Base-by-base conservation (phyloP, 2,797 vertebrate genomes). In the Gallinago nigripennis region DNA sequence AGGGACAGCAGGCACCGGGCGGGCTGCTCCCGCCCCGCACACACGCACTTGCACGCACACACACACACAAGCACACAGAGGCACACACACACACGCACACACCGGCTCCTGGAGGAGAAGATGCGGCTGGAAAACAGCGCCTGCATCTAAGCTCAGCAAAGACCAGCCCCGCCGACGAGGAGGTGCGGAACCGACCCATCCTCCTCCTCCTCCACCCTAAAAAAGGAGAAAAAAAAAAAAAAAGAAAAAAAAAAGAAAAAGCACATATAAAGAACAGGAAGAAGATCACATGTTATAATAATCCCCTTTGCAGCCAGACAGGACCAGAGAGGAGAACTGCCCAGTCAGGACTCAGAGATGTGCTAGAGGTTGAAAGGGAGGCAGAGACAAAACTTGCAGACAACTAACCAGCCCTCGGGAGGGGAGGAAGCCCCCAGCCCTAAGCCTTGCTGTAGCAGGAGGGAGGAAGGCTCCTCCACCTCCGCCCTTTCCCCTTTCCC, bases 281-380 rank as follows among this genome's bases (percentile, higher is more conserved):
- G 86, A 86, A 72, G 71, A 96, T 94, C 91, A 88, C 94, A 79
- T 93, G 93, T 85, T 84, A 35, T 35, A 82, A 79, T 93, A 92
- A 96, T 93, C 88, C 75, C 53, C 53, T 91, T 31, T 79, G 70
- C 91, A 92, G 88, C 80, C 78, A 83, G 83, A 81, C 73, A 56
- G 90, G 39, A 68, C 80, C 78, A 83, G 83, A 81, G 70, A 56
- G 90, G 39, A 68, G 76, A 86, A 45, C 51, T 24, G 85, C 64
- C 75, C 76, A 0, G 33, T 68, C 41, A 58, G 82, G 58, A 75
- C 41, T 1, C 37, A 64, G 78, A 35, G 93, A 68, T 91, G 90
- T 6, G 78, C 39, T 78, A 78, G 86, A 54, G 18, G 33, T 16
- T 65, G 78, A 10, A 10, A 54, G 77, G 58, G 64, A 72, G 57